These are phyloP conservation scores for Nephrocerus scutellatus DNA, from an alignment of 2,888 invertebrate species.

Conservation along the genomic window DNA sequence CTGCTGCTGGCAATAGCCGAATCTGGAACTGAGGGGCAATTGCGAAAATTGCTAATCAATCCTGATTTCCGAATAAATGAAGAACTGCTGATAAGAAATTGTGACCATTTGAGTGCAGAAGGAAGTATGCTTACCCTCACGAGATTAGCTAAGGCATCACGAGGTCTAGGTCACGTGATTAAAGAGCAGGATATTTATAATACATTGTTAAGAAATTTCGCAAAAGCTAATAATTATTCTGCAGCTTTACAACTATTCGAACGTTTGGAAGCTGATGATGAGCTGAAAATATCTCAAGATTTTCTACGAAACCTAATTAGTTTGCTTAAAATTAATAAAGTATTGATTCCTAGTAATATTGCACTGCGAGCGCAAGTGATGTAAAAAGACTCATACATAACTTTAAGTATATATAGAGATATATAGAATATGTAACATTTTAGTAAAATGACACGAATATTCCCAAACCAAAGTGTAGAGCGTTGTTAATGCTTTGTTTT, in stretches of 20 bases:
- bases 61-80: slow-evolving; percentile 52
- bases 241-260: slow-evolving; percentile 40
- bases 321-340: slow-evolving; percentile 40
- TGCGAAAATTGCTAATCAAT: slow-evolving; percentile 50
- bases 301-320: slow-evolving; percentile 38
- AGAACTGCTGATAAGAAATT: slow-evolving; percentile 51
- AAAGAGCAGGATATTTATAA: slow-evolving; percentile 43
- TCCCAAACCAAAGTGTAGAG: too few species aligned
- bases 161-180: slow-evolving; percentile 37
- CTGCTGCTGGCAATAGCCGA: slow-evolving; percentile 49
- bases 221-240: slow-evolving; percentile 34
- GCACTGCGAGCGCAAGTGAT: slow-evolving; percentile 40
- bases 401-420: too few species aligned
- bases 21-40: slow-evolving; percentile 46
- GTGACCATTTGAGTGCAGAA: slow-evolving; percentile 46
- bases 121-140: slow-evolving; percentile 37
- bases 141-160: slow-evolving; percentile 37
- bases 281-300: slow-evolving; percentile 36
- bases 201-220: slow-evolving; percentile 38
- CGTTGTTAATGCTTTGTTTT: too few species aligned
- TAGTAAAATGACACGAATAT: too few species aligned
- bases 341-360: slow-evolving; percentile 41
- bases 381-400: too few species aligned
- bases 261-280: slow-evolving; percentile 38
- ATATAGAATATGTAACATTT: too few species aligned